Percentiles rank a stretch among this genome's conserved stretches.
These are phyloP conservation scores for Tenthredo livida DNA, from an alignment of 2,888 invertebrate species.

Conservation along the genomic window DNA sequence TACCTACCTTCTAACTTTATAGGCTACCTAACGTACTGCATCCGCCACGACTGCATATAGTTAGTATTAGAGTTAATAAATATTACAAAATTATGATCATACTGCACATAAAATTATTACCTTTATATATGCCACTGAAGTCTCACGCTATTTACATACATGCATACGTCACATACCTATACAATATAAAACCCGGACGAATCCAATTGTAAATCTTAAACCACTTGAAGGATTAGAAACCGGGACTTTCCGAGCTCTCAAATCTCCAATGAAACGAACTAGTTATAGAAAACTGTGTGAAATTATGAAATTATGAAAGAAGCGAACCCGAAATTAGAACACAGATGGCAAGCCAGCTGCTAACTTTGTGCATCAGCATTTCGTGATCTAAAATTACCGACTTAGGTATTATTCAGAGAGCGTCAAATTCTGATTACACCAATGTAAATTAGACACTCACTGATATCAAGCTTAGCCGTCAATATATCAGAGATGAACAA, in stretches of 20 bases:
- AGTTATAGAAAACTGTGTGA: background rate
- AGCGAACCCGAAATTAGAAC: background rate
- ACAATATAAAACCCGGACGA: background rate
- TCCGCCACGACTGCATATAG: background rate
- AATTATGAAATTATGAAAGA: background rate
- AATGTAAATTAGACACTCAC: background rate
- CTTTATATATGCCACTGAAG: background rate
- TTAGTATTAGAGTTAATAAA: slow-evolving; percentile 44
- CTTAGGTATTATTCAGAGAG: background rate
- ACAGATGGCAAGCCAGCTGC: background rate
- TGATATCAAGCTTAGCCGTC: background rate
- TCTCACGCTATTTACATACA: slow-evolving; percentile 6
- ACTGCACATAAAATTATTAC: slow-evolving; percentile 6
- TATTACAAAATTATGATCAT: slow-evolving; percentile 33
- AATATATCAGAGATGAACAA: background rate
- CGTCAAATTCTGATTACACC: background rate
- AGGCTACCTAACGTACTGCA: slow-evolving; percentile 15
- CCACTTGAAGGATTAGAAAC: background rate
- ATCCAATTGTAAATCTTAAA: slow-evolving; percentile 2
- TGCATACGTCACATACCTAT: too few relatives aligned
- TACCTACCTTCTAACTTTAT: slow-evolving; percentile 22
- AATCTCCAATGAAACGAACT: background rate
- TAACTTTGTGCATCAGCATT: background rate
- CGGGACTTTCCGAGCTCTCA: background rate
- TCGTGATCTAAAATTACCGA: background rate